phyloP scores from a whole-genome alignment of 2,113 vertebrate genomes.

The Leptosomus discolor region DNA sequence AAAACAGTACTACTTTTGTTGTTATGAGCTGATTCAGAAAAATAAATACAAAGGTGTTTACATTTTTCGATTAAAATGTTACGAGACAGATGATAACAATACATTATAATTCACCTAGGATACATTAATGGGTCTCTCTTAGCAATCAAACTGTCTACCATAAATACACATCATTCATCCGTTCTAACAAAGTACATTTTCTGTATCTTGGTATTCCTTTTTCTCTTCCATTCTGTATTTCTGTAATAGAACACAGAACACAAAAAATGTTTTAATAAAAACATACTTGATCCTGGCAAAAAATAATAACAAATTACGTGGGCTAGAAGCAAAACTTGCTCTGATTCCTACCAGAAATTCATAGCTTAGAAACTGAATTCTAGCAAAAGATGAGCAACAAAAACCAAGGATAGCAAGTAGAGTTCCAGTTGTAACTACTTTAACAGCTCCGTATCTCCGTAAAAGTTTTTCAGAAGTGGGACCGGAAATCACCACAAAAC shows the following conservation, averaged over 20 bases:
- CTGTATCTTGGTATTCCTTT: background rate
- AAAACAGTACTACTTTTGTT: background rate
- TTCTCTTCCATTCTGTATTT: background rate
- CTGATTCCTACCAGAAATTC: background rate
- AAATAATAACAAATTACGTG: background rate
- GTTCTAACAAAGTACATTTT: background rate
- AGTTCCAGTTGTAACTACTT: background rate
- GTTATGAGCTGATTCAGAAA: background rate
- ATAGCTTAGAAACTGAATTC: background rate
- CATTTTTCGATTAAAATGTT: background rate
- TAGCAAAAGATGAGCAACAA: background rate
- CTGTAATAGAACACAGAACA: background rate
- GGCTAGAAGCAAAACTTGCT: background rate
- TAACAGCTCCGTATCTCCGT: background rate
- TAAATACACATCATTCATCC: background rate
- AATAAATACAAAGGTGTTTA: background rate
- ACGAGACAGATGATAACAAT: background rate
- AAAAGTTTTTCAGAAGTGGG: background rate
- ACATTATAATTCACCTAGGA: background rate
- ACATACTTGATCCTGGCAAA: background rate
- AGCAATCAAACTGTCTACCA: background rate
- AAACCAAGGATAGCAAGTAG: background rate
- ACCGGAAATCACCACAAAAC: background rate
- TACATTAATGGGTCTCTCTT: background rate
- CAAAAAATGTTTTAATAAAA: background rate